These are phyloP conservation scores for Acrossocheilus wenchowensis DNA, from an alignment of 2,797 vertebrate genomes.

Conservation along the genomic window DNA sequence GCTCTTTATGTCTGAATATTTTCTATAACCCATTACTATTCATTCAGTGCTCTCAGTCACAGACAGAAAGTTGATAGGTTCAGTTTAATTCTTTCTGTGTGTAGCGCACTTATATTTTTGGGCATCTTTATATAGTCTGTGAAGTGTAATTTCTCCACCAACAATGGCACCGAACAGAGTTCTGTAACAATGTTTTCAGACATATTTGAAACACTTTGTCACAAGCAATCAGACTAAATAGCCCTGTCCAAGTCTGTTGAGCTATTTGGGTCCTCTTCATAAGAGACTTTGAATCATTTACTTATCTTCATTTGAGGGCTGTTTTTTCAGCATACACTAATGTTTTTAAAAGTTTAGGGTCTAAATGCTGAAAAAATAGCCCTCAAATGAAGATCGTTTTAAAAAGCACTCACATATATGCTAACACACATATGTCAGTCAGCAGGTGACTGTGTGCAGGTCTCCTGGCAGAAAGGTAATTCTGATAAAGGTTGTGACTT, in stretches of 20 bases:
- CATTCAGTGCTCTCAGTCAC: neutral
- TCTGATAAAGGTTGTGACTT: constrained; percentile 42
- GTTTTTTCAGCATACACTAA: too few relatives aligned
- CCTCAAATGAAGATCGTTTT: neutral
- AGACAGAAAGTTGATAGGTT: neutral
- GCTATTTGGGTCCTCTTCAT: too few relatives aligned
- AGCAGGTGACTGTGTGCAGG: neutral
- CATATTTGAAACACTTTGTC: neutral
- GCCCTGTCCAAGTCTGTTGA: too few relatives aligned
- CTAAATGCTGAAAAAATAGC: neutral
- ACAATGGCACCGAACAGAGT: neutral
- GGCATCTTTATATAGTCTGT: neutral
- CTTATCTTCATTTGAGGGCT: too few relatives aligned
- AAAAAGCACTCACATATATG: neutral
- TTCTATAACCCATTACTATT: constrained; percentile 22
- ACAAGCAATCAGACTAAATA: neutral
- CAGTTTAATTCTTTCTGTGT: neutral
- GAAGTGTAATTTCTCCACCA: neutral
- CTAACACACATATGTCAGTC: neutral
- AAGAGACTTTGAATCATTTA: too few relatives aligned
- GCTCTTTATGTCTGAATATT: constrained; percentile 24
- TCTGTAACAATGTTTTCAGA: neutral
- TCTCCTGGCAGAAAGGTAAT: constrained; percentile 14
- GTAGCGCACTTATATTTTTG: neutral
- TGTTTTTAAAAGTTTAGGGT: too few relatives aligned